Evolutionary conservation across 2,888 invertebrate species (phyloP).

Genomic region (Mythimna impura): DNA sequence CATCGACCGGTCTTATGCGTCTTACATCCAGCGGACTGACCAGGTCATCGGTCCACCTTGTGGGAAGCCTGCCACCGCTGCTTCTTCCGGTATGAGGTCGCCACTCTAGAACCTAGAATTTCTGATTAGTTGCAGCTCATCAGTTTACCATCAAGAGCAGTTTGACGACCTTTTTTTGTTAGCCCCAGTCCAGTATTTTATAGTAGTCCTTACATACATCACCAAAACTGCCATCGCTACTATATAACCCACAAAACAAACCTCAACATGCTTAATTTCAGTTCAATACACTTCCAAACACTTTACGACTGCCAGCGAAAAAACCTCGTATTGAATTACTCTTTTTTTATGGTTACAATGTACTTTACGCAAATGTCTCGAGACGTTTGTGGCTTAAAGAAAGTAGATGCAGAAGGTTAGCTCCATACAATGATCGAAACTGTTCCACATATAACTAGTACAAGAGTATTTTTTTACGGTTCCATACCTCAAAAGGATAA

Average conservation of each 20-base stretch:
- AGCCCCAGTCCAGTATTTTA: neutral
- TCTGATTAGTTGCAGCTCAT: neutral
- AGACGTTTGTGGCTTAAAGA: conserved; percentile 24
- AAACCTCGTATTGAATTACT: conserved; percentile 64
- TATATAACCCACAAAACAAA: conserved; percentile 41
- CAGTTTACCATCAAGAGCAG: neutral
- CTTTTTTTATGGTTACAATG: conserved; percentile 70
- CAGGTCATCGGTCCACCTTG: no score
- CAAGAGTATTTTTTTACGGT: no score
- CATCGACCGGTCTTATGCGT: neutral
- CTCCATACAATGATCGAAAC: neutral
- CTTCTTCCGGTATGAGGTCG: neutral
- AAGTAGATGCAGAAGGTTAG: neutral
- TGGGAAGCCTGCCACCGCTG: no score
- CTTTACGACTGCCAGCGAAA: conserved; percentile 44
- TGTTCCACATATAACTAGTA: no score
- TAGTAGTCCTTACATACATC: neutral
- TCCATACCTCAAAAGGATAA: no score
- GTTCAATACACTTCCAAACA: conserved; percentile 58
- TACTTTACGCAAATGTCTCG: conserved; percentile 70
- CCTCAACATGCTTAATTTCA: conserved; percentile 47
- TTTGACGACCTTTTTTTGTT: neutral
- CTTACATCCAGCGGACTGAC: no score
- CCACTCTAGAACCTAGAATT: neutral
- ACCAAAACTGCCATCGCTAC: neutral